A percentile compares a stretch with the other conserved stretches of the same genome.
These are phyloP conservation scores for Cherax destructor DNA, from an alignment of 1,140 invertebrate genomes.

Conservation along the genomic window DNA sequence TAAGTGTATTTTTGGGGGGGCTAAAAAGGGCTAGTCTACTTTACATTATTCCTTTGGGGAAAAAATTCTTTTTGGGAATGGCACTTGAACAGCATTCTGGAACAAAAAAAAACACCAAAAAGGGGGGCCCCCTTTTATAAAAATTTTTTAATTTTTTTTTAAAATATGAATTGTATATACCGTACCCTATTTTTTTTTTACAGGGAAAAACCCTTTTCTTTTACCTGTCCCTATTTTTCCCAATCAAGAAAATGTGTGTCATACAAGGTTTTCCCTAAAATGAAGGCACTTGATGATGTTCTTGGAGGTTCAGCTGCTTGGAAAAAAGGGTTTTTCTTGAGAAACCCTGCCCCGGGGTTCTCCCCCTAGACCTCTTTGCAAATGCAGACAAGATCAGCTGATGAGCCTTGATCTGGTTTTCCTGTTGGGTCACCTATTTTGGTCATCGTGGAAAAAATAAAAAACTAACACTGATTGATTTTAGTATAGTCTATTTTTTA, in stretches of 20 bases:
- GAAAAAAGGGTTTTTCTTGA: slow-evolving; percentile 97
- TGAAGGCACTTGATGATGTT: slow-evolving; percentile 92
- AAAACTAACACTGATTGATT: neutral
- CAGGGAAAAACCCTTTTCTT: slow-evolving; percentile 84
- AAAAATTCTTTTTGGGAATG: too few relatives aligned
- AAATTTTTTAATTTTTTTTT: too few relatives aligned
- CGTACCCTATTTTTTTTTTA: slow-evolving; percentile 38
- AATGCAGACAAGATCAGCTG: slow-evolving; percentile 97
- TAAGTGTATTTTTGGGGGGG: too few relatives aligned
- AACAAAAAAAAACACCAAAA: too few relatives aligned
- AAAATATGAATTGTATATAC: too few relatives aligned
- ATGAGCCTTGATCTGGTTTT: slow-evolving; percentile 99
- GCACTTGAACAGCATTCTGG: too few relatives aligned
- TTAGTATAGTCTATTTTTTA: neutral
- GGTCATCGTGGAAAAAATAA: slow-evolving; percentile 96
- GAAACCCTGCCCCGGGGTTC: slow-evolving; percentile 93
- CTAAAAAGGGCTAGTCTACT: too few relatives aligned
- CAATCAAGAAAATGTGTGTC: slow-evolving; percentile 85
- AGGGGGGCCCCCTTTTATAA: too few relatives aligned
- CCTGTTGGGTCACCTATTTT: slow-evolving; percentile 93
- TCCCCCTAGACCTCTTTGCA: slow-evolving; percentile 95
- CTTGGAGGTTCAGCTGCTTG: slow-evolving; percentile 93
- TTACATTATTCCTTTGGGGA: too few relatives aligned
- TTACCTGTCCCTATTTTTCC: slow-evolving; percentile 91
- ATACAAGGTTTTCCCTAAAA: slow-evolving; percentile 85